A percentile compares a stretch with the other conserved stretches of the same genome.
Conservation (phyloP, 2,888 invertebrate species). For the Phasia obesa region DNA sequence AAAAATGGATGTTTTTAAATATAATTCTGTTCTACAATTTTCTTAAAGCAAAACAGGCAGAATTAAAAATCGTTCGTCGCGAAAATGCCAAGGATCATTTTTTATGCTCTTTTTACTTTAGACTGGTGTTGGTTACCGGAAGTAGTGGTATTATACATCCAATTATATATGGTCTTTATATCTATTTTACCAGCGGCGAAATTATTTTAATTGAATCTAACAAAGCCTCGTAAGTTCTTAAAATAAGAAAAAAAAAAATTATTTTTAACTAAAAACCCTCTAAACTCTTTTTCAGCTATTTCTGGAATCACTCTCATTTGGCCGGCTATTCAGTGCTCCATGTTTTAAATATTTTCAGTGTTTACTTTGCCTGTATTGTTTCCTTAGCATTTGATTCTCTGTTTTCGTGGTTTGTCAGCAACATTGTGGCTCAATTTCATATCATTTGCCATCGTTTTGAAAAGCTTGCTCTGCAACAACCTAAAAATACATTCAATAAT, state of each 20-base stretch:
- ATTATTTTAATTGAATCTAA: conserved; percentile 9
- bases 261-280: neutral
- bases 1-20: neutral
- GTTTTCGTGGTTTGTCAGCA: conserved; percentile 56
- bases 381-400: conserved; percentile 51
- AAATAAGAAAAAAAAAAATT: neutral
- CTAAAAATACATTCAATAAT: neutral
- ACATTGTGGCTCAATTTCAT: conserved; percentile 54
- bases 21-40: neutral
- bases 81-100: conserved; percentile 47
- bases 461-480: neutral
- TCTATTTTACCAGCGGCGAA: neutral
- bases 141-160: conserved; percentile 21
- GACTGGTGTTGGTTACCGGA: conserved; percentile 4
- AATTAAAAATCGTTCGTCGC: conserved; percentile 3
- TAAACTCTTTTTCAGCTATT: conserved; percentile 33
- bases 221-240: conserved; percentile 41
- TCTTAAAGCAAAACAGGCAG: neutral
- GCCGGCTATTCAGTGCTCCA: conserved; percentile 24
- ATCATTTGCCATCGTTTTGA: conserved; percentile 26
- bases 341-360: conserved; percentile 10
- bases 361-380: neutral
- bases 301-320: conserved; percentile 35
- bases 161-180: neutral
- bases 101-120: conserved; percentile 1